Evolutionary conservation across 1,140 invertebrate genomes (phyloP), one percentile per base, ranked within the genome.

Genomic region (Musca vetustissima): DNA sequence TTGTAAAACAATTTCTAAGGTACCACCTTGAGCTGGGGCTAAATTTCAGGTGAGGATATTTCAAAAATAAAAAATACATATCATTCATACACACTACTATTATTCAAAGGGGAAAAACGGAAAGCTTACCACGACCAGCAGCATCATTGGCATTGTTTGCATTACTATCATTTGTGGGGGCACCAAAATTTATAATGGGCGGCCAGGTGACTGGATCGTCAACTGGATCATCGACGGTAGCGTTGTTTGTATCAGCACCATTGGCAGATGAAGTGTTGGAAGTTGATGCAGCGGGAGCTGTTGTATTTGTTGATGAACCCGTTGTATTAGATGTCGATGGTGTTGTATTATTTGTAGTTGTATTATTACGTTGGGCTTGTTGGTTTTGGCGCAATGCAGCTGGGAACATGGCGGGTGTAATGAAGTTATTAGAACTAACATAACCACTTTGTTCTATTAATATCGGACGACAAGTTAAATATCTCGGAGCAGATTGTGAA

Each of bases 391-490:
- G 52, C 14, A 49, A 47, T 28, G 22, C n/a, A 32, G 59, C 50
- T 50, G 65, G 55, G 47, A 65, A 25, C 13, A 53, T 11, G 14
- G 69, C 68, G 19, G 70, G 55, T 22, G 77, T 64, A 22, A 81
- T 73, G 36, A 80, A 81, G 49, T 81, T 81, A 32, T 81, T 81
- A 2, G 81, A 82, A 32, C 79, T 76, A 25, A 83, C 81, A 59
- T 81, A 83, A 21, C 85, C 83, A 4, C 88, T 87, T 70, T 91
- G 90, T 73, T 91, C 90, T n/a, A 92, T 87, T 48, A 92, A 82
- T 68, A 92, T 88, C 28, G 91, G 89, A 47, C 89, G 85, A 74
- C 90, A 92, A 57, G 88, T 84, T 22, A 95, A 83, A 70, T 87
- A 85, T 70, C 93, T 83, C 1, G 92, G 92, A 14, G 91, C 88